Conservation (phyloP, 2,888 invertebrate species). For the Apomyelois bistriatella region DNA sequence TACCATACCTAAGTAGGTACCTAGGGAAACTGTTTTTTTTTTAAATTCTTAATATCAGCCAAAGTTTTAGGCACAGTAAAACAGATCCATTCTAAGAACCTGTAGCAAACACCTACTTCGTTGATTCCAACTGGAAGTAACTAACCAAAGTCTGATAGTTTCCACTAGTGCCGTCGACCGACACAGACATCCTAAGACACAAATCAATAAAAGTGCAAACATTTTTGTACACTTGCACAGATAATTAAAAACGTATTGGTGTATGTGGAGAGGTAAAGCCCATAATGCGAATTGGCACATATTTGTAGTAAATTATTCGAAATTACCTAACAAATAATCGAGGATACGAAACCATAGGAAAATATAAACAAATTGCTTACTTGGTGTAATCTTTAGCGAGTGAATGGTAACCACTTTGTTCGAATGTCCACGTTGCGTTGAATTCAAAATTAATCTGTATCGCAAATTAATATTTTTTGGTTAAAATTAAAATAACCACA, state of each 20-base stretch:
- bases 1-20: too few relatives aligned
- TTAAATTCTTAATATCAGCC: too few relatives aligned
- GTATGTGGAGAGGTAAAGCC: too few relatives aligned
- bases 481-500: neutral
- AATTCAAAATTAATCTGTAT: neutral
- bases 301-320: neutral
- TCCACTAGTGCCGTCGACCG: too few relatives aligned
- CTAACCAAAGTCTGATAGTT: neutral
- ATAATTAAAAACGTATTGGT: neutral
- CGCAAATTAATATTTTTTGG: neutral
- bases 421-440: neutral
- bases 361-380: neutral
- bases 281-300: too few relatives aligned
- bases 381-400: neutral
- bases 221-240: neutral
- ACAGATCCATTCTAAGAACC: too few relatives aligned
- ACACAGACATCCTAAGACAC: too few relatives aligned
- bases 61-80: too few relatives aligned
- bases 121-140: too few relatives aligned
- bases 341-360: neutral
- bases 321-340: neutral
- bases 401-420: conserved; percentile 6
- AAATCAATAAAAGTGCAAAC: neutral
- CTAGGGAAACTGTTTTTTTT: too few relatives aligned
- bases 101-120: neutral